A percentile compares a stretch with the other conserved stretches of the same genome.
phyloP scores from a whole-genome alignment of 2,888 invertebrate genomes.

The Diplazon laetatorius region DNA sequence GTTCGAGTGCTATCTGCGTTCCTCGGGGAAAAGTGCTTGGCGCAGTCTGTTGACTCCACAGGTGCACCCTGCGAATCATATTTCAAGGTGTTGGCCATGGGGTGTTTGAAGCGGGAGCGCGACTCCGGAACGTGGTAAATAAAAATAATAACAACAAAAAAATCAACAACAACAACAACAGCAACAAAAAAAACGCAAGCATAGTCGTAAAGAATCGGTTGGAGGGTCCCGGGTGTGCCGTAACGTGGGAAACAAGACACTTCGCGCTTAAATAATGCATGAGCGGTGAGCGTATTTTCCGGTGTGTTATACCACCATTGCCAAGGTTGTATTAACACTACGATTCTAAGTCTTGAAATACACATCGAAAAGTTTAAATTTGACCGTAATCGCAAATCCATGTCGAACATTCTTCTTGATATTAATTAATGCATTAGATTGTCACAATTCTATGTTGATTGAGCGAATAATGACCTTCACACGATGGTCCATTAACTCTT shows the following conservation, averaged over 20 bases:
- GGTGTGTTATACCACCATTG: conserved; percentile 42
- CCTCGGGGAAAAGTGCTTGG: conserved; percentile 9
- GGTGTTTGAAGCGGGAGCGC: conserved; percentile 1
- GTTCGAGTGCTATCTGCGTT: not conserved
- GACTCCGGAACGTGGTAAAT: conserved; percentile 69
- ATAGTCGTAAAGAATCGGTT: conserved; percentile 73
- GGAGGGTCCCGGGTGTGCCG: conserved; percentile 67
- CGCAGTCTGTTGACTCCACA: conserved; percentile 62
- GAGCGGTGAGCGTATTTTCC: conserved; percentile 75
- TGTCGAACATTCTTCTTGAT: too few species aligned
- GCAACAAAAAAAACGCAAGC: too few species aligned
- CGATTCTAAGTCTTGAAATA: conserved; percentile 9
- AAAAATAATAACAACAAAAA: too few species aligned
- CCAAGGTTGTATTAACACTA: conserved; percentile 11
- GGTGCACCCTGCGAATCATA: conserved; percentile 60
- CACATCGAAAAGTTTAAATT: conserved; percentile 11
- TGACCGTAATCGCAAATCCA: too few species aligned
- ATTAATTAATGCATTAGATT: too few species aligned
- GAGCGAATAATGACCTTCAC: too few species aligned
- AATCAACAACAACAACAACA: too few species aligned
- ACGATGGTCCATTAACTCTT: too few species aligned
- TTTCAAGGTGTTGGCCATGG: conserved; percentile 64
- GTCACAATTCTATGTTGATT: too few species aligned
- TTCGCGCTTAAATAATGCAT: conserved; percentile 78
- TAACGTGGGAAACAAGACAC: conserved; percentile 76